Base-by-base conservation (phyloP, 2,888 invertebrate genomes). In the Cheilosia scutellata region DNA sequence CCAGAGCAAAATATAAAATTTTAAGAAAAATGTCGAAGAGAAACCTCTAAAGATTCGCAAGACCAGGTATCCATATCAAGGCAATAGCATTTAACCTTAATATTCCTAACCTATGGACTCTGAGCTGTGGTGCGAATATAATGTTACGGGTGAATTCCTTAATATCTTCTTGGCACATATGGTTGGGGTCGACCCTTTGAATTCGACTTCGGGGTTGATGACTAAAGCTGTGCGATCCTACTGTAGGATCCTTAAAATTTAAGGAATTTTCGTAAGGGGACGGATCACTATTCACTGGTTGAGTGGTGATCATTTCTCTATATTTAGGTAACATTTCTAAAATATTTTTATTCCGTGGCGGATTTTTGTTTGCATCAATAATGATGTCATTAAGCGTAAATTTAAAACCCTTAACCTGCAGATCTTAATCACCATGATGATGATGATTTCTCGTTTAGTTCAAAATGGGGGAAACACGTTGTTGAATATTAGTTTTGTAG, bases 41-140 rank as follows among this genome's bases (percentile, higher is more conserved):
- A 63, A 51, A 47, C 53, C 37, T 51, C n/a, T n/a, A n/a, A n/a
- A n/a, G n/a, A n/a, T 55, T 33, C 7, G 1, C 5, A 47, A 37
- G 62, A 70, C 60, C 84, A 84, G 79, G 79, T 84, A 79, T 58
- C 53, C 57, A 29, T 49, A 9, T 11, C 7, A 44, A 49, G 31
- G 70, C 58, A 79, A 71, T 70, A 76, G 72, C 76, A 86, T 86
- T 86, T 82, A 86, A 86, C 82, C 82, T 80, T 72, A 82, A 86
- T 86, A 82, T 71, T 66, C 76, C 27, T 86, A 86, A 82, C 82
- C 86, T 86, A 76, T 86, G 86, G 82, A 86, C 86, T 47, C 82
- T 77, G 68, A 76, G 62, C 80, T 72, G 86, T 86, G 82, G 82
- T 20, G 20, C 77, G 68, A 86, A 80, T 77, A 82, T 82, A 76